These are phyloP conservation scores for Phytoseiulus persimilis DNA, from an alignment of 2,888 invertebrate species.

Conservation along the genomic window DNA sequence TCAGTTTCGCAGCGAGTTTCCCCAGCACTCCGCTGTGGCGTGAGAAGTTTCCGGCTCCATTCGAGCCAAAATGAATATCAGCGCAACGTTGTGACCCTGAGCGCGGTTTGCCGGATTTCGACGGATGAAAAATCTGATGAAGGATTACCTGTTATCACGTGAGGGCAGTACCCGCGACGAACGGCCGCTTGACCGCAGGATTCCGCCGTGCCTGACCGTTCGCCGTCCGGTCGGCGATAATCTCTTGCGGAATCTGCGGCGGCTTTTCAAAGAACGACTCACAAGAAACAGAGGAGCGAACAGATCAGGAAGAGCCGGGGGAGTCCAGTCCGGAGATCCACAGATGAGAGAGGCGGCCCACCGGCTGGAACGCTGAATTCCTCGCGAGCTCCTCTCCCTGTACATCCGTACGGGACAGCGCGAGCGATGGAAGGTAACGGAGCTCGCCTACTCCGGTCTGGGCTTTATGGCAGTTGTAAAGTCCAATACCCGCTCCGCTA, in stretches of 20 bases:
- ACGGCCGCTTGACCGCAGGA: background rate
- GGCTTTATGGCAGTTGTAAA: slow-evolving; percentile 5
- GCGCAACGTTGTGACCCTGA: background rate
- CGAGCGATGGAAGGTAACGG: background rate
- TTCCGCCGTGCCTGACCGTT: background rate
- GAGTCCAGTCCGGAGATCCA: background rate
- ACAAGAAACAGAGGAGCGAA: background rate
- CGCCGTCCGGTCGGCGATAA: background rate
- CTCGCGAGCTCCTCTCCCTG: background rate
- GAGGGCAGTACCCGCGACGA: background rate
- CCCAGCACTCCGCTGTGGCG: no score
- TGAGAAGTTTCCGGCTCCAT: background rate
- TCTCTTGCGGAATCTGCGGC: background rate
- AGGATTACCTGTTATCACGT: slow-evolving; percentile 5
- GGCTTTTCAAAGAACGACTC: background rate
- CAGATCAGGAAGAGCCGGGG: background rate
- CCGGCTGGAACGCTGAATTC: background rate
- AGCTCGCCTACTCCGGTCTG: background rate
- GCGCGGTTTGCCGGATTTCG: background rate
- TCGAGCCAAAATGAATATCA: background rate
- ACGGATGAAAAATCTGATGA: background rate
- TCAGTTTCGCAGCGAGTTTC: no score
- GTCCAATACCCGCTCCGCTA: background rate
- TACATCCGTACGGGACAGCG: background rate
- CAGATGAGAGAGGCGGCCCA: background rate